A percentile compares a stretch with the other conserved stretches of the same genome.
Conservation (phyloP, 2,797 vertebrate genomes). For the Mormyrops attenuatus region DNA sequence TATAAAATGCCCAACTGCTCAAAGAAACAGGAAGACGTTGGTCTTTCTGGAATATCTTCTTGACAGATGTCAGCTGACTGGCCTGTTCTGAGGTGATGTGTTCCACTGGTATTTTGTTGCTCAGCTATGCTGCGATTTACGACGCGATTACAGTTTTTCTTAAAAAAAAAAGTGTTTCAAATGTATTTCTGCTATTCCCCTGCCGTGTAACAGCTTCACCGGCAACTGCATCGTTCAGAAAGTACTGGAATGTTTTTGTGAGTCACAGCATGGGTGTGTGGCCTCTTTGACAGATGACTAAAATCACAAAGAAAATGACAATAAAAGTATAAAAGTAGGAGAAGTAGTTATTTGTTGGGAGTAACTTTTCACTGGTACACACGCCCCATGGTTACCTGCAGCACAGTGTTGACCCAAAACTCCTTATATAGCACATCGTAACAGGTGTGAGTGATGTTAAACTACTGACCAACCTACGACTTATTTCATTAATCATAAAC, state of each 20-base stretch:
- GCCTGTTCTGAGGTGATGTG: slow-evolving; percentile 1
- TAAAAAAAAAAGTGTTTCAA: neutral
- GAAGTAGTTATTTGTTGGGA: neutral
- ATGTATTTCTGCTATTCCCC: neutral
- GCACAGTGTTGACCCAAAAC: neutral
- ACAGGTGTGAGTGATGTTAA: neutral
- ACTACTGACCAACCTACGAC: neutral
- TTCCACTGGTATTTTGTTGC: neutral
- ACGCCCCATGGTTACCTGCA: neutral
- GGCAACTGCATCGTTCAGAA: neutral
- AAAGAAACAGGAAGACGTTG: neutral
- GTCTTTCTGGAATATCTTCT: slow-evolving; percentile 4
- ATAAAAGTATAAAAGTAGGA: neutral
- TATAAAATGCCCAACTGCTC: neutral
- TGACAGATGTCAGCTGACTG: neutral
- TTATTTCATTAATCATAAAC: neutral
- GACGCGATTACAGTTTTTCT: neutral
- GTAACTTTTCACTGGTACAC: neutral
- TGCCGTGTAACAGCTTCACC: neutral
- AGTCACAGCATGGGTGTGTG: neutral
- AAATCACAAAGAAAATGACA: neutral
- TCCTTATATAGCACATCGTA: neutral
- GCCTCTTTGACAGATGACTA: neutral
- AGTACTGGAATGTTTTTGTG: neutral
- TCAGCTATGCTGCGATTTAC: neutral